Evolutionary conservation across 2,797 vertebrate genomes (phyloP).

Genomic region (Galago senegalensis): DNA sequence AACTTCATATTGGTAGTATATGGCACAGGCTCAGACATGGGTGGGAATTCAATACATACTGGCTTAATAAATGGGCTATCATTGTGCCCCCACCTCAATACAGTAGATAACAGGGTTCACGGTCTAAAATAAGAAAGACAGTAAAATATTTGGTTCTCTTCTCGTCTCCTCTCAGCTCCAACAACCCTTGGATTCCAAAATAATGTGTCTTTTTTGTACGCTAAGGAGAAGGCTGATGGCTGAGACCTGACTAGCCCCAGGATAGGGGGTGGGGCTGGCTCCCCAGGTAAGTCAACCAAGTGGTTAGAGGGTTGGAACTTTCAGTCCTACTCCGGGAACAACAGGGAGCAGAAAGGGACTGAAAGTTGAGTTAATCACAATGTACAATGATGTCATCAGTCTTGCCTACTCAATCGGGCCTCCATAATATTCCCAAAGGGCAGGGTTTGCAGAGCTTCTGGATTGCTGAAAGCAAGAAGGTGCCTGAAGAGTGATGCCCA

Average conservation of each 20-base stretch:
- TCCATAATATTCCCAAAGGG: not conserved
- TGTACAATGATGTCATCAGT: not conserved
- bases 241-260: not conserved
- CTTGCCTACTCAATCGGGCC: not conserved
- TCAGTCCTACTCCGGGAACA: not conserved
- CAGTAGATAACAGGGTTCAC: not conserved
- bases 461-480: no score
- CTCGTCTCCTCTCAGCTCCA: not conserved
- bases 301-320: not conserved
- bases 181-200: not conserved
- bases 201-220: not conserved
- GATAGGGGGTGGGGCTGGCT: not conserved
- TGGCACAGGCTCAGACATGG: not conserved
- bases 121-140: not conserved
- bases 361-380: not conserved
- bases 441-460: not conserved
- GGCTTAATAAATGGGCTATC: not conserved
- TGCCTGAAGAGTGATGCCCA: not conserved
- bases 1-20: not conserved
- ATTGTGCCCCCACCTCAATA: not conserved
- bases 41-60: not conserved
- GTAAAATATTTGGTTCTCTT: not conserved
- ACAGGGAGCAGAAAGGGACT: not conserved
- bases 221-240: not conserved
- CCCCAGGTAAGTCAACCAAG: not conserved